A percentile compares a stretch with the other conserved stretches of the same genome.
phyloP scores from a whole-genome alignment of 2,797 vertebrate species.

The Acipenser oxyrinchus region DNA sequence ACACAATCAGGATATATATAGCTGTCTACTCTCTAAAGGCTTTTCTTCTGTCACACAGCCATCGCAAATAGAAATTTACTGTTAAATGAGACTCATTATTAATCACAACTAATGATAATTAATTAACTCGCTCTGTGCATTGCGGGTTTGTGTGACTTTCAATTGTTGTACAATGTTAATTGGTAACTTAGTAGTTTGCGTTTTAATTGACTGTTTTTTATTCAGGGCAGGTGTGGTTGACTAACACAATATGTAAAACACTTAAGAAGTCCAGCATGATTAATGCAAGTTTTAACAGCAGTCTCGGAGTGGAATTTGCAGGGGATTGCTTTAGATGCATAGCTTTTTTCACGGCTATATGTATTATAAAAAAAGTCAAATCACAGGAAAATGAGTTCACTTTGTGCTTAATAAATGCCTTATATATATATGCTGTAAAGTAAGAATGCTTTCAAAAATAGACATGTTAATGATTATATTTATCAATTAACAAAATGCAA shows the following conservation, averaged over 20 bases:
- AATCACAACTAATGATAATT: conserved; percentile 98
- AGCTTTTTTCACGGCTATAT: too few species aligned
- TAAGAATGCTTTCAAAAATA: too few species aligned
- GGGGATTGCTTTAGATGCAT: background rate
- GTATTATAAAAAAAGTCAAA: too few species aligned
- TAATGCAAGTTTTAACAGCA: conserved; percentile 46
- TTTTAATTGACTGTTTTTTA: conserved; percentile 66
- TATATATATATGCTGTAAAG: too few species aligned
- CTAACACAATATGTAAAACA: conserved; percentile 43
- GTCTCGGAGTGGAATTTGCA: background rate
- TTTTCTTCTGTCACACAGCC: conserved; percentile 67
- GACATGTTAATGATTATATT: too few species aligned
- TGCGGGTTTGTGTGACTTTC: conserved; percentile 67
- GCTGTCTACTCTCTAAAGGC: conserved; percentile 67
- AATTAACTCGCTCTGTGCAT: conserved; percentile 77
- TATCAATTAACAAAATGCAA: too few species aligned
- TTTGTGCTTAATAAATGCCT: too few species aligned
- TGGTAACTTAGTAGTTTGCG: conserved; percentile 66
- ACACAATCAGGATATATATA: conserved; percentile 91
- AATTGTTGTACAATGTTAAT: conserved; percentile 83
- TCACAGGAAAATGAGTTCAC: too few species aligned
- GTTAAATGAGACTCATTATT: conserved; percentile 91
- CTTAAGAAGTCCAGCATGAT: conserved; percentile 46
- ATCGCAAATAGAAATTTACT: conserved; percentile 77
- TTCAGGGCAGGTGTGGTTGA: conserved; percentile 45